Evolutionary conservation across 2,888 invertebrate species (phyloP).

Genomic region (Diarsia brunnea): DNA sequence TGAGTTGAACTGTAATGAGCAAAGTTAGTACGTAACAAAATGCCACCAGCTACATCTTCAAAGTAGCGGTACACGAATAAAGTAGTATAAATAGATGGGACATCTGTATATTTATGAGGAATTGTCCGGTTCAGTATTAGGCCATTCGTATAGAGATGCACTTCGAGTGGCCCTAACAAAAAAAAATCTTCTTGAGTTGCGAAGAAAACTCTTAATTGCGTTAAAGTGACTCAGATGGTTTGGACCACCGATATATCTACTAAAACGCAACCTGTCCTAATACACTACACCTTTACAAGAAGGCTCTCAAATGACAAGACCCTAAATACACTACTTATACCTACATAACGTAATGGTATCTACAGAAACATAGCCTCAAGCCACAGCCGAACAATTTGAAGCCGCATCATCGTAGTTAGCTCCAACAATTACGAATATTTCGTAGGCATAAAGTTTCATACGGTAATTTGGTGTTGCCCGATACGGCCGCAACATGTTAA

Average conservation of each 20-base stretch:
- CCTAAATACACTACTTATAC: not conserved
- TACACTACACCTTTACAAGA: not conserved
- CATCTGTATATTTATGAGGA: no score
- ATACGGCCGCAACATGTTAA: constrained; percentile 70
- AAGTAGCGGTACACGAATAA: not conserved
- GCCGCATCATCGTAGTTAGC: constrained; percentile 38
- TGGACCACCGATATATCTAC: not conserved
- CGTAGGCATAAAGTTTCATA: constrained; percentile 48
- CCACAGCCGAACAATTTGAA: constrained; percentile 32
- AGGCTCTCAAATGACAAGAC: not conserved
- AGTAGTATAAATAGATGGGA: not conserved
- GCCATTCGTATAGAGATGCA: no score
- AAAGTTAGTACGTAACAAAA: not conserved
- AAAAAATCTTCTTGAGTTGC: not conserved
- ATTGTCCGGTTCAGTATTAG: no score
- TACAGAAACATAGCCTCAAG: constrained; percentile 31
- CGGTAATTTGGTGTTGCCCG: constrained; percentile 53
- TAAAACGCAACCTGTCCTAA: not conserved
- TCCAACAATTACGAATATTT: constrained; percentile 54
- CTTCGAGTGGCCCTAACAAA: no score
- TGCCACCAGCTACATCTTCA: not conserved
- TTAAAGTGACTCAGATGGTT: not conserved
- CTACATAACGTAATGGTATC: not conserved
- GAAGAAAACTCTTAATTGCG: not conserved
- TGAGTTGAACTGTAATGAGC: no score